Evolutionary conservation across 2,113 vertebrate species (phyloP).

Genomic region (Thomomys bottae): DNA sequence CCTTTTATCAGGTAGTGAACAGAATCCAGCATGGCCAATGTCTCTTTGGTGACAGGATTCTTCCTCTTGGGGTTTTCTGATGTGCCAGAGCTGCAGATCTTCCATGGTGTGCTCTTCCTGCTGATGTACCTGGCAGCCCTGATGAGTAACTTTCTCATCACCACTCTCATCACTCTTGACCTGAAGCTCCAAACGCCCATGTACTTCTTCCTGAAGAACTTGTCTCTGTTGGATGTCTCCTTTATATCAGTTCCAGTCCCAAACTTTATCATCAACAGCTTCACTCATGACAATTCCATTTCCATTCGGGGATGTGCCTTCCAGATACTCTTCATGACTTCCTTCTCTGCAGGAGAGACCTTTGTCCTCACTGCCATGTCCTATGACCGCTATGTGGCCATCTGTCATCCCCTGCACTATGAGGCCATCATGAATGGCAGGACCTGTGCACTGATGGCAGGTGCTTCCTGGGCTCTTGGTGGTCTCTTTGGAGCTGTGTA

Average conservation of each 20-base stretch:
- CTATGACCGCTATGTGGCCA: no score
- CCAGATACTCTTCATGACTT: conserved; percentile 56
- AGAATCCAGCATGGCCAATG: conserved; percentile 29
- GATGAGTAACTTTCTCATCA: conserved; percentile 48
- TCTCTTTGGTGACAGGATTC: conserved; percentile 38
- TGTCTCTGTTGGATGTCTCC: conserved; percentile 52
- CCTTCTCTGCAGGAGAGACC: conserved; percentile 43
- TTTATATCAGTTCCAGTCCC: conserved; percentile 58
- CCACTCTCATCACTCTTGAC: conserved; percentile 23
- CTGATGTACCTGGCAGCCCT: conserved; percentile 33
- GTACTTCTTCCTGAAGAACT: conserved; percentile 67
- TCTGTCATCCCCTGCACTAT: conserved; percentile 41
- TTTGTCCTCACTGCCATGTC: conserved; percentile 28
- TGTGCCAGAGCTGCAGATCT: background rate
- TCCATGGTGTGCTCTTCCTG: conserved; percentile 31
- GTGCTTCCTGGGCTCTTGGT: background rate
- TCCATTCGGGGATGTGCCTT: conserved; percentile 24
- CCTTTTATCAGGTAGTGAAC: background rate
- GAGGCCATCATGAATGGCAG: conserved; percentile 12
- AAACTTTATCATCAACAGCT: conserved; percentile 43
- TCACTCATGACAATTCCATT: background rate
- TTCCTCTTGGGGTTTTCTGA: conserved; percentile 43
- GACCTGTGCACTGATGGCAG: conserved; percentile 30
- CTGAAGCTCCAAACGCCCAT: conserved; percentile 47
- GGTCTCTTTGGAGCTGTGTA: conserved; percentile 52